Conservation (phyloP, 2,113 vertebrate genomes). For the Lophochroa leadbeateri region DNA sequence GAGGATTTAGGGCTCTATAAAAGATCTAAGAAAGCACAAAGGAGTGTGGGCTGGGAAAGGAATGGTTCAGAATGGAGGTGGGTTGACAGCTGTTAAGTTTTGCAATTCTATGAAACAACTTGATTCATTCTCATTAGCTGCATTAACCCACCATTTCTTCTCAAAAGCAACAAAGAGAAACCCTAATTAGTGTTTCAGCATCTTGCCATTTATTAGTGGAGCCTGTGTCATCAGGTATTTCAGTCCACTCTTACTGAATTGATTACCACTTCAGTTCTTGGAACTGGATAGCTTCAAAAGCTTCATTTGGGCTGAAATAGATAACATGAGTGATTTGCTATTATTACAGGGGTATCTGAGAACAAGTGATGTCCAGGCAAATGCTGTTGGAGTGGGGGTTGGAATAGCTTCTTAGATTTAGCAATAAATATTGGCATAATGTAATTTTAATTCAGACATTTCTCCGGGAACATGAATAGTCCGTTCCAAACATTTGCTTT, state of each 20-base stretch:
- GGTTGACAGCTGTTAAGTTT: constrained; percentile 19
- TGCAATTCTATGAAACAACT: background rate
- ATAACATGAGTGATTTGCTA: background rate
- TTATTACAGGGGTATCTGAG: background rate
- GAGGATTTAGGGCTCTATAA: background rate
- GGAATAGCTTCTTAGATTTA: background rate
- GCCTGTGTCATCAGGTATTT: constrained; percentile 7
- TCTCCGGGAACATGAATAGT: background rate
- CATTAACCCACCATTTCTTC: background rate
- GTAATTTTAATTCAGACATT: background rate
- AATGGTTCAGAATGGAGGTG: constrained; percentile 10
- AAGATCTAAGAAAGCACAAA: constrained; percentile 27
- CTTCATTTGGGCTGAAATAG: background rate
- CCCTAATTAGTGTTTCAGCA: constrained; percentile 12
- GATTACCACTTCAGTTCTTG: background rate
- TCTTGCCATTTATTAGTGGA: background rate
- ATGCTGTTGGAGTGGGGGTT: background rate
- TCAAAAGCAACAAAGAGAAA: constrained; percentile 24
- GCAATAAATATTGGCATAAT: background rate
- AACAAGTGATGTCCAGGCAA: background rate
- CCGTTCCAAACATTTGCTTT: background rate
- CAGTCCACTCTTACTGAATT: background rate
- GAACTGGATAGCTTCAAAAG: background rate
- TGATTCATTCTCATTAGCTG: constrained; percentile 43
- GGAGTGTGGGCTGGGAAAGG: background rate